Base-by-base conservation (phyloP, 2,797 vertebrate genomes). In the Lacerta bilineata region DNA sequence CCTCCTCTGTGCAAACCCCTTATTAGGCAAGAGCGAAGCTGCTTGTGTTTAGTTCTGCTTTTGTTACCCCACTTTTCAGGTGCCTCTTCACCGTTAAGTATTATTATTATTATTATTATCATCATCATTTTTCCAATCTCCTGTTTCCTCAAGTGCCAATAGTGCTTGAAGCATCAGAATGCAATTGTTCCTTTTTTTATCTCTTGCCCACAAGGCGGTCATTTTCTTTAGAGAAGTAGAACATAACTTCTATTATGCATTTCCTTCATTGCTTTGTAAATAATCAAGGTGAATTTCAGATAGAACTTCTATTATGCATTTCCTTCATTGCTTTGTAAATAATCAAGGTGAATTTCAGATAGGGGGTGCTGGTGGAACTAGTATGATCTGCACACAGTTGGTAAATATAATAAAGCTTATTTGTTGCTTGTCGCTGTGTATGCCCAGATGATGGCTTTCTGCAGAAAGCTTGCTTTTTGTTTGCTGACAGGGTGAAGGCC, bases 11-110 rank as follows among this genome's bases (percentile, higher is more conserved):
- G 0, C 89, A 66, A 74, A 66, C 17, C 89, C 77, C 66, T 68
- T 69, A 72, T 89, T 90, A 87, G 87, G 90, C 18, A 85, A 90
- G 84, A 7, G 55, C 78, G 69, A 4, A 84, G 74, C 2, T 18
- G 50, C 17, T 88, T 80, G 50, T 83, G 27, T 88, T 88, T 94
- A 69, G 72, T 79, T 86, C 29, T 87, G 79, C 85, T 69, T 91
- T 83, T 93, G 88, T 91, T 80, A 87, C 90, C 90, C 91, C 75
- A 72, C 64, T 85, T 91, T 93, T 93, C 72, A 92, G 90, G 89
- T 75, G 39, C 43, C 87, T 92, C 87, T 77, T 93, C 89, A 91
- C 83, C 86, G 87, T 94, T 93, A 93, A 82, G 88, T 85, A 87
- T 88, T 87, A 84, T 89, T 86, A 83, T 80, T 80, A 39, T 55